phyloP scores from a whole-genome alignment of 2,797 vertebrate species.

The Apogon talboti region DNA sequence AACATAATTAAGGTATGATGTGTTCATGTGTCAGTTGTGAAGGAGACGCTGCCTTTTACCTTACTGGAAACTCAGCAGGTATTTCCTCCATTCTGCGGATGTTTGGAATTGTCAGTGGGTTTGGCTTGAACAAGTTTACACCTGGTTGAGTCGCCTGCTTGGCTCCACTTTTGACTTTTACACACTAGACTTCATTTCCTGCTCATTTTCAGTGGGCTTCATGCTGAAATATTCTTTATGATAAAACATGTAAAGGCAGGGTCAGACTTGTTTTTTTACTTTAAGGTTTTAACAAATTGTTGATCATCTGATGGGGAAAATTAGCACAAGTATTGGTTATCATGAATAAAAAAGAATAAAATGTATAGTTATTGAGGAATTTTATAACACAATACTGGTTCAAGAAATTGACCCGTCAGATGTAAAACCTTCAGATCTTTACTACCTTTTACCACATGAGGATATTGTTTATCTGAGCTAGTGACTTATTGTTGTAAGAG shows the following conservation, averaged over 20 bases:
- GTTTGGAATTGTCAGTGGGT: slow-evolving; percentile 54
- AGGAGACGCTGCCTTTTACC: slow-evolving; percentile 8
- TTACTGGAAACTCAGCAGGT: slow-evolving; percentile 34
- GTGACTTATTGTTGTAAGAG: neutral
- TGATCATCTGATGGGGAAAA: neutral
- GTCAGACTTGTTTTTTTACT: neutral
- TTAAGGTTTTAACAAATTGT: neutral
- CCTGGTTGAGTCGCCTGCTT: slow-evolving; percentile 31
- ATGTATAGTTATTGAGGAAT: neutral
- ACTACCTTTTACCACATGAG: neutral
- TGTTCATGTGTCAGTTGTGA: neutral
- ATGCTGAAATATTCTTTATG: neutral
- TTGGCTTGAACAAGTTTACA: slow-evolving; percentile 60
- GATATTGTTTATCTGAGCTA: neutral
- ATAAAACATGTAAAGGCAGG: neutral
- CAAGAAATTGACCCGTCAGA: neutral
- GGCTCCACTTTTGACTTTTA: slow-evolving; percentile 27
- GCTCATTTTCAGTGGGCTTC: neutral
- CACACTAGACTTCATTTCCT: neutral
- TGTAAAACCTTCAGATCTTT: neutral
- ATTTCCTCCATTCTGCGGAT: slow-evolving; percentile 65
- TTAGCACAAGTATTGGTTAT: neutral
- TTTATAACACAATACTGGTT: neutral
- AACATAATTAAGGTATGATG: neutral
- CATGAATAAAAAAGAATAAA: neutral